Conservation (phyloP, 2,888 invertebrate species). For the Pterostichus madidus region DNA sequence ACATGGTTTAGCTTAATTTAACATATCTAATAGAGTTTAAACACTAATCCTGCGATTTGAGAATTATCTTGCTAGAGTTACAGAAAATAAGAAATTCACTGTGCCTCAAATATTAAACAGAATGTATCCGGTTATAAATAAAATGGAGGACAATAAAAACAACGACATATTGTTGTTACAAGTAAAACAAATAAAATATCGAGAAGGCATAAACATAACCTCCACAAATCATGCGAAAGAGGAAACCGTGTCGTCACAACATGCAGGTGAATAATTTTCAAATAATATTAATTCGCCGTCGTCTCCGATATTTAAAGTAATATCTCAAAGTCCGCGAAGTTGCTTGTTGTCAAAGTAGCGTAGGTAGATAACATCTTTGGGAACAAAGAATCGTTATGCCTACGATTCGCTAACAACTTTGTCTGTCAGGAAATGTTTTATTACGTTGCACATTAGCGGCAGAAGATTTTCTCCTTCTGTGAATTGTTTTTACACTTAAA, state of each 20-base stretch:
- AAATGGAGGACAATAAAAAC: not conserved
- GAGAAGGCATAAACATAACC: not conserved
- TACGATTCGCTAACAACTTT: constrained; percentile 53
- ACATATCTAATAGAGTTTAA: too few species aligned
- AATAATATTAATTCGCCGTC: constrained; percentile 56
- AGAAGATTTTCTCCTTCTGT: constrained; percentile 55
- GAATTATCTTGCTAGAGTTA: too few species aligned
- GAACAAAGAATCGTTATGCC: constrained; percentile 57
- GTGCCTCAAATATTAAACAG: too few species aligned
- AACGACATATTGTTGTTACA: not conserved
- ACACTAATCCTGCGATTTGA: too few species aligned
- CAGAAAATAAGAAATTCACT: too few species aligned
- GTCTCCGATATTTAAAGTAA: constrained; percentile 18
- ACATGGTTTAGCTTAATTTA: too few species aligned
- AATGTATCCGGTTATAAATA: not conserved
- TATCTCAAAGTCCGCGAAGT: constrained; percentile 35
- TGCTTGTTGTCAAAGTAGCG: constrained; percentile 54
- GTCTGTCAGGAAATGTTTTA: constrained; percentile 59
- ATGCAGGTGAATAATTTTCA: constrained; percentile 53
- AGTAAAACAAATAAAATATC: constrained; percentile 10
- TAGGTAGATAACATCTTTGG: constrained; percentile 59
- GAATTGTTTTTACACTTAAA: constrained; percentile 60
- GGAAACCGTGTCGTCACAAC: constrained; percentile 37
- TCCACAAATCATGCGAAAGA: not conserved
- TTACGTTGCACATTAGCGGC: constrained; percentile 41